Conservation (phyloP, 2,888 invertebrate species). For the Stenichneumon culpator region DNA sequence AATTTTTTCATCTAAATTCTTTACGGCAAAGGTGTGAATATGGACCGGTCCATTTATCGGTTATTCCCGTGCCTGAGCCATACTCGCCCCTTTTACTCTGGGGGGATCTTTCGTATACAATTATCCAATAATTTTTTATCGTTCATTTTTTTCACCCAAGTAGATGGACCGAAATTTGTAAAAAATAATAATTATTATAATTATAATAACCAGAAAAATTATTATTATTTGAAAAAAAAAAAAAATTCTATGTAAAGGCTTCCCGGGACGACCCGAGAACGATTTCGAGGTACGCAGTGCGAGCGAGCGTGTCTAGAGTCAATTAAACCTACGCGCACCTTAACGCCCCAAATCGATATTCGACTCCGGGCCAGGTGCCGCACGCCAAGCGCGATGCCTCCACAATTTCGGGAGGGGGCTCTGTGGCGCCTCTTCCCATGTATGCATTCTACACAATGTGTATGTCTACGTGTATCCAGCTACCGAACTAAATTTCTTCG, state of each 20-base stretch:
- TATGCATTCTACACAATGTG: neutral
- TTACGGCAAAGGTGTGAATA: too few species aligned
- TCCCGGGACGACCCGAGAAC: neutral
- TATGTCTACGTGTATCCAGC: neutral
- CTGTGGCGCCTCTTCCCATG: constrained; percentile 16
- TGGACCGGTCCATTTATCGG: too few species aligned
- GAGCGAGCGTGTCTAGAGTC: constrained; percentile 53
- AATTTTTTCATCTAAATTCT: too few species aligned
- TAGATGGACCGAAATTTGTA: neutral
- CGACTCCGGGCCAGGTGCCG: constrained; percentile 56
- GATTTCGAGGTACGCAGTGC: neutral
- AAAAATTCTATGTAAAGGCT: neutral
- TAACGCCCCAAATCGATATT: constrained; percentile 57
- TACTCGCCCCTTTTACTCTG: too few species aligned
- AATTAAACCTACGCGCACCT: constrained; percentile 59
- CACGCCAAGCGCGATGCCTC: constrained; percentile 28
- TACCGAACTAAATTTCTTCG: constrained; percentile 19
- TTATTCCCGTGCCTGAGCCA: too few species aligned
- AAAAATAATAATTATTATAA: neutral
- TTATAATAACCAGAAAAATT: neutral
- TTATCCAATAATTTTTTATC: neutral
- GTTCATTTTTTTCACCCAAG: neutral
- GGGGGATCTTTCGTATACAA: neutral
- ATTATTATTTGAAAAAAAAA: neutral
- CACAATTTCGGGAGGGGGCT: constrained; percentile 13